Evolutionary conservation across 2,888 invertebrate genomes (phyloP).

Genomic region (Pseudeuparius sepicola): DNA sequence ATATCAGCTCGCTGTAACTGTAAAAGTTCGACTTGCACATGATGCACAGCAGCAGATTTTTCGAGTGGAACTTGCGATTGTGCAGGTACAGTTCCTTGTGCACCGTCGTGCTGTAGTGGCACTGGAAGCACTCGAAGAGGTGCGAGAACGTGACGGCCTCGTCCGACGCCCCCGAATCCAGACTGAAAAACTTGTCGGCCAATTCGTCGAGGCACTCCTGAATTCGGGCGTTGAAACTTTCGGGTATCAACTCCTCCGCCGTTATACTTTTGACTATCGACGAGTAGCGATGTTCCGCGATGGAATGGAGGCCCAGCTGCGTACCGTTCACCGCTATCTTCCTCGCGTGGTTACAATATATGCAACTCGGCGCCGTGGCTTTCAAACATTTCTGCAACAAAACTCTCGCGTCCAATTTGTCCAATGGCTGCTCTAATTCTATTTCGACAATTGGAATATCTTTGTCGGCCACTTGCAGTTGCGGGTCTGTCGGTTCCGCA

Average conservation of each 20-base stretch:
- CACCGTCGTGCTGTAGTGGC: constrained; percentile 63
- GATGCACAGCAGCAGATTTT: constrained; percentile 68
- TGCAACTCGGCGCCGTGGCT: constrained; percentile 59
- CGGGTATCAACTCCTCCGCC: constrained; percentile 60
- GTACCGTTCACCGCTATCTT: constrained; percentile 78
- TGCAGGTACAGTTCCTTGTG: constrained; percentile 81
- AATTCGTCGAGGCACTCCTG: constrained; percentile 52
- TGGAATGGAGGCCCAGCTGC: constrained; percentile 69
- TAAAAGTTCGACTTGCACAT: constrained; percentile 84
- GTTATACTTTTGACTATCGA: constrained; percentile 69
- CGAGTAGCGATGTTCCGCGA: constrained; percentile 70
- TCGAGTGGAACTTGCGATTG: constrained; percentile 79
- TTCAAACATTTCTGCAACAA: constrained; percentile 64
- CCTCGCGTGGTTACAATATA: constrained; percentile 79
- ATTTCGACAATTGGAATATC: constrained; percentile 61
- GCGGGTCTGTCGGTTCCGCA: constrained; percentile 16
- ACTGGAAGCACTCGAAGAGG: constrained; percentile 78
- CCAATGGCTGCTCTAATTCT: constrained; percentile 62
- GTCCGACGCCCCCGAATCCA: constrained; percentile 55
- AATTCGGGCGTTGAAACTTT: constrained; percentile 59
- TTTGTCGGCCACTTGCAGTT: constrained; percentile 45
- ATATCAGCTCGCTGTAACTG: constrained; percentile 77
- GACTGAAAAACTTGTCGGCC: constrained; percentile 58
- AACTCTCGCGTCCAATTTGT: constrained; percentile 61
- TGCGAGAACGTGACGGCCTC: constrained; percentile 52